phyloP scores from a whole-genome alignment of 1,140 invertebrate species.

The Drosophila virilis region DNA sequence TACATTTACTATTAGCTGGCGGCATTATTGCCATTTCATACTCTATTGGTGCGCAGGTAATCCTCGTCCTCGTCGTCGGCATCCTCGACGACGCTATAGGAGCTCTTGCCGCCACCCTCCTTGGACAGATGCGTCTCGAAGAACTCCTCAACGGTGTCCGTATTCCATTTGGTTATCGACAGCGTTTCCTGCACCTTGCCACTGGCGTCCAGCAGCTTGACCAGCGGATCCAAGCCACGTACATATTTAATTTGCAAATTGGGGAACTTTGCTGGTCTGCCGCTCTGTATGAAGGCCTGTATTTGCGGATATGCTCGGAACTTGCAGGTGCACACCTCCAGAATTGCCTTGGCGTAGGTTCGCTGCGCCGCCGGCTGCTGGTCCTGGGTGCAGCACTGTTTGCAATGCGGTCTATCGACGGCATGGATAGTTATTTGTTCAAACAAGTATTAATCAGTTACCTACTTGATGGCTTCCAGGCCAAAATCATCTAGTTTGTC shows the following conservation, averaged over 20 bases:
- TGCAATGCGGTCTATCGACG: constrained; percentile 88
- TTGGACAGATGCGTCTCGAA: constrained; percentile 91
- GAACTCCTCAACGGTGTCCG: constrained; percentile 97
- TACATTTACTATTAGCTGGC: constrained; percentile 32
- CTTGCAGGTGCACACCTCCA: constrained; percentile 98
- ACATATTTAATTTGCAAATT: constrained; percentile 96
- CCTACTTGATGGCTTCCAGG: constrained; percentile 88
- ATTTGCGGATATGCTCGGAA: constrained; percentile 98
- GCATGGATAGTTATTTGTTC: neutral
- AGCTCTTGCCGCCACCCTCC: constrained; percentile 57
- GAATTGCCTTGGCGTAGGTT: constrained; percentile 92
- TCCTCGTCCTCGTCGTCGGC: constrained; percentile 66
- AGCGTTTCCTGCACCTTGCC: constrained; percentile 93
- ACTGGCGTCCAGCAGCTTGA: constrained; percentile 94
- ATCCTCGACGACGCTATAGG: constrained; percentile 76
- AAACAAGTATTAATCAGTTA: constrained; percentile 11
- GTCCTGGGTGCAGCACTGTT: constrained; percentile 89
- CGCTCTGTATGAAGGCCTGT: constrained; percentile 97
- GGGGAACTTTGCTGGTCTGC: constrained; percentile 92
- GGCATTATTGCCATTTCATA: constrained; percentile 47
- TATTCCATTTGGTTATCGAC: constrained; percentile 98
- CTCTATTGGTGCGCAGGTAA: constrained; percentile 71
- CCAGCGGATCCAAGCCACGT: constrained; percentile 95
- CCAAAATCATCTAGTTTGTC: constrained; percentile 92
- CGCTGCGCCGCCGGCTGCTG: constrained; percentile 89